Conservation (phyloP, 1,140 invertebrate species). For the Drosophila kanapiae region DNA sequence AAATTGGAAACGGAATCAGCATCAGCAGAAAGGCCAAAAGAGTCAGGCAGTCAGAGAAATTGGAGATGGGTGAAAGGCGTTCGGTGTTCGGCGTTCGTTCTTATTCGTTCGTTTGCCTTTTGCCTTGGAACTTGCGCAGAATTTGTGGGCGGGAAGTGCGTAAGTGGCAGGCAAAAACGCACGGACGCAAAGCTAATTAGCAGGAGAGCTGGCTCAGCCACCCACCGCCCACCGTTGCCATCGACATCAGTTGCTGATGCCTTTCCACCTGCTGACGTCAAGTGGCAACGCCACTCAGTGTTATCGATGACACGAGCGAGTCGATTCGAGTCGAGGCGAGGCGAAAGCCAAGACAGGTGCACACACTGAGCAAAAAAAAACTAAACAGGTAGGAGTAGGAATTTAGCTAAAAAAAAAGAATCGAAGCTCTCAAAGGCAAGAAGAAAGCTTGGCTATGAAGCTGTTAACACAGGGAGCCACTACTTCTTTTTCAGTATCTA, state of each 20-base stretch:
- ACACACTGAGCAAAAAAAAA: constrained; percentile 13
- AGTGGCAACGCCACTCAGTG: constrained; percentile 44
- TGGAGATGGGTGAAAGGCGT: constrained; percentile 21
- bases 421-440: background rate
- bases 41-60: constrained; percentile 14
- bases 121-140: constrained; percentile 34
- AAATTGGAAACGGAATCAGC: constrained; percentile 14
- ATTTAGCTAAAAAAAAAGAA: background rate
- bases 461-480: background rate
- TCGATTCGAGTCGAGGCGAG: background rate
- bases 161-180: constrained; percentile 42
- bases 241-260: constrained; percentile 11
- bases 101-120: constrained; percentile 11
- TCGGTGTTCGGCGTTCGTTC: background rate
- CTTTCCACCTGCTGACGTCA: constrained; percentile 51
- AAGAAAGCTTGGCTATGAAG: background rate
- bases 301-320: constrained; percentile 41
- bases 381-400: background rate
- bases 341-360: constrained; percentile 36
- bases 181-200: constrained; percentile 62
- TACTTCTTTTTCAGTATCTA: background rate
- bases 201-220: constrained; percentile 27
- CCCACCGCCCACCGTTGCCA: constrained; percentile 2
- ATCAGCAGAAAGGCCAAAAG: constrained; percentile 11
- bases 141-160: constrained; percentile 61